Base-by-base conservation (phyloP, 1,140 invertebrate species). In the Drosophila serrata region DNA sequence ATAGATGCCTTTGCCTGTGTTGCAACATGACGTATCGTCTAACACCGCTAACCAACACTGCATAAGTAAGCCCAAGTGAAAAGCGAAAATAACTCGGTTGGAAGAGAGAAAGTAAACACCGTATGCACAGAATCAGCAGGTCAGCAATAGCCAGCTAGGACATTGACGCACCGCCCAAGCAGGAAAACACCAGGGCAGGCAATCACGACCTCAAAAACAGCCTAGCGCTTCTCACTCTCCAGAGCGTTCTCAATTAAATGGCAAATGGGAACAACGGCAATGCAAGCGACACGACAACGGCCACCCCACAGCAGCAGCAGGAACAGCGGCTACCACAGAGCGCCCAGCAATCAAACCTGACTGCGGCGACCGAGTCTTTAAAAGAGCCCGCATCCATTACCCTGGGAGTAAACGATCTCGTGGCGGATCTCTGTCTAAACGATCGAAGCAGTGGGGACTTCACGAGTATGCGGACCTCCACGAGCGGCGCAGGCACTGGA, bases 201-300 rank as follows among this genome's bases (percentile, higher is more conserved):
- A 35, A 31, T 11, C 31, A 24, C 40, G 35, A 27, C 27, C 15
- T 9, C 1, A 37, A 22, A 3, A 37, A 62, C 27, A 22, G 24
- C 19, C 2, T 33, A 19, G 27, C 33, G 42, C 43, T 61, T 24
- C n/a, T 19, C 3, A 29, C 33, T 37, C 19, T 35, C 9, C 39
- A 27, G 15, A 61, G 12, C 49, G 63, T 46, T 55, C 22, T 13
- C 37, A 51, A 67, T 65, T 77, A 80, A 84, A 88, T 88, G 85
- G 85, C 85, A 79, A 88, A 88, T 88, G 85, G 85, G 24, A 86
- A 75, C 78, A 86, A 85, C 49, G 81, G 75, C 57, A 91, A 76
- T 64, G 59, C 82, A 48, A 81, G 69, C 56, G 82, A 90, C 58
- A 70, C 72, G 27, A 70, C 79, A 13, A 45, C 75, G 15, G 58